Evolutionary conservation across 2,113 vertebrate species (phyloP).

Genomic region (Ascaphus truei): DNA sequence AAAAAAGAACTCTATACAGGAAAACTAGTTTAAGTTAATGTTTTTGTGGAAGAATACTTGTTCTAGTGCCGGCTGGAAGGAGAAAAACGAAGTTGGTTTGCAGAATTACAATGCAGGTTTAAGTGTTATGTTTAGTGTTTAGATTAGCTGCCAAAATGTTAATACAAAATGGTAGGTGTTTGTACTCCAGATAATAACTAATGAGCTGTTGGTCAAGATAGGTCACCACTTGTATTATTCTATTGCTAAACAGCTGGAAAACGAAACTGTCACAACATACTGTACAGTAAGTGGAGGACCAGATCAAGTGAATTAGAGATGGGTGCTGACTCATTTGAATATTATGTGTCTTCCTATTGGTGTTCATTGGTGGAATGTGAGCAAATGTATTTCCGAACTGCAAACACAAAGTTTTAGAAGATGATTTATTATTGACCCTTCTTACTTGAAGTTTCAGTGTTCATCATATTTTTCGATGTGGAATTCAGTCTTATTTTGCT

Average conservation of each 20-base stretch:
- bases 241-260: conserved; percentile 80
- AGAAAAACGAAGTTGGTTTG: conserved; percentile 63
- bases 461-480: too few relatives aligned
- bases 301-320: conserved; percentile 74
- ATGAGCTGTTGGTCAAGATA: conserved; percentile 76
- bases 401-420: too few relatives aligned
- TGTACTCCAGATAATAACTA: conserved; percentile 88
- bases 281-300: conserved; percentile 59
- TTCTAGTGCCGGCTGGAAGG: conserved; percentile 69
- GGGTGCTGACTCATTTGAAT: conserved; percentile 54
- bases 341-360: conserved; percentile 74
- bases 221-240: conserved; percentile 74
- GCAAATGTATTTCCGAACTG: too few relatives aligned
- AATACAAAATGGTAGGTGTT: conserved; percentile 91
- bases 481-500: too few relatives aligned
- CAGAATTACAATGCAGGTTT: conserved; percentile 78
- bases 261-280: conserved; percentile 62
- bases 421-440: too few relatives aligned
- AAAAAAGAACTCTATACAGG: too few relatives aligned
- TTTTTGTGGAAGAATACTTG: too few relatives aligned
- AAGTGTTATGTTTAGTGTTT: conserved; percentile 93
- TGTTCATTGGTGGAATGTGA: conserved; percentile 39
- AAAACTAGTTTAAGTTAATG: too few relatives aligned
- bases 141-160: conserved; percentile 87
- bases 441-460: too few relatives aligned